A percentile compares a stretch with the other conserved stretches of the same genome.
phyloP scores from a whole-genome alignment of 2,888 invertebrate species.

The Ptilodon capucinus region DNA sequence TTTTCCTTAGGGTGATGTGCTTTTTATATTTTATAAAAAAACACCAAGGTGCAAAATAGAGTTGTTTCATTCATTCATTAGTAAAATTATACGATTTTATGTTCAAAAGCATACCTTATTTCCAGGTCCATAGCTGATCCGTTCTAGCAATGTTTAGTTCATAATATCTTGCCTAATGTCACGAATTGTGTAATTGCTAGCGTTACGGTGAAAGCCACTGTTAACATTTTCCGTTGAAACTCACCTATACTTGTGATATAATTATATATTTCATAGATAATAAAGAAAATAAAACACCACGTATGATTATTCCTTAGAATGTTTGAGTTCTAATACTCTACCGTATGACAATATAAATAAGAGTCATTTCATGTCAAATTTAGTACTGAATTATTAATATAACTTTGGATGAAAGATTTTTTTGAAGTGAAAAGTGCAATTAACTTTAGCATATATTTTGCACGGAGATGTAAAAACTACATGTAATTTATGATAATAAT shows the following conservation, averaged over 20 bases:
- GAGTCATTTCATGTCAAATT: constrained; percentile 25
- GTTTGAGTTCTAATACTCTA: constrained; percentile 21
- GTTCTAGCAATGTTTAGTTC: constrained; percentile 7
- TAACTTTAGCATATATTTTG: constrained; percentile 46
- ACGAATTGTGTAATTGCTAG: constrained; percentile 22
- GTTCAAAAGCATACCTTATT: constrained; percentile 26
- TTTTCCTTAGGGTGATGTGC: constrained; percentile 31
- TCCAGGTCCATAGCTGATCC: constrained; percentile 29
- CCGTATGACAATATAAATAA: constrained; percentile 21
- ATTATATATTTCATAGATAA: constrained; percentile 33
- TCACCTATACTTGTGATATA: constrained; percentile 60
- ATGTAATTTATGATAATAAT: constrained; percentile 28
- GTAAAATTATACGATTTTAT: no score
- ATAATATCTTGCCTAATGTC: constrained; percentile 23
- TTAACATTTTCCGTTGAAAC: constrained; percentile 42
- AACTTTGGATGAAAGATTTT: constrained; percentile 35
- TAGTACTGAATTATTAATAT: constrained; percentile 19
- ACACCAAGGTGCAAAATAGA: background rate
- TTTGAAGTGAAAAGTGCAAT: constrained; percentile 57
- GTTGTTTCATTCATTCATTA: no score
- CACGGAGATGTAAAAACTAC: constrained; percentile 51
- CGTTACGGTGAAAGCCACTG: constrained; percentile 15
- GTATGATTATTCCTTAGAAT: constrained; percentile 29
- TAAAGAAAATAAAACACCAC: constrained; percentile 14
- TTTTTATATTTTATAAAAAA: background rate